Base-by-base conservation (phyloP, 2,797 vertebrate species). In the Gobio occitaniae region DNA sequence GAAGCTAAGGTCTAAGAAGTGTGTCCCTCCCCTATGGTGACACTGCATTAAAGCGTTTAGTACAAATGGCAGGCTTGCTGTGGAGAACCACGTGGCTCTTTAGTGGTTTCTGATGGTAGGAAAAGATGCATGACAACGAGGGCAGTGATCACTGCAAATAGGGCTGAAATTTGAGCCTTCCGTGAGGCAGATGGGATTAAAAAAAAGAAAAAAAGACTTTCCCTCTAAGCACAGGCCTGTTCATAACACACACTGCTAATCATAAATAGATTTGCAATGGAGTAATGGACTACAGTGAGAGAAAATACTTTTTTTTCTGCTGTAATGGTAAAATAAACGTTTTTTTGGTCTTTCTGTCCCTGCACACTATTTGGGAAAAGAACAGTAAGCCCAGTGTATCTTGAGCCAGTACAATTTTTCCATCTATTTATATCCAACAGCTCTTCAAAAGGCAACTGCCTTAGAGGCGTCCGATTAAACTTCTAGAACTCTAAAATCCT, bases 371-470 rank as follows among this genome's bases (percentile, higher is more conserved):
- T 84, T 80, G 47, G 78, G 88, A 50, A 81, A 82, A 78, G 83
- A 92, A 93, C 90, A 93, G 82, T 89, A 88, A 90, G 87, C 85
- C 81, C 86, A 90, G 89, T 91, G 90, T 92, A 80, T 84, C 50
- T 75, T 63, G 65, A 83, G 56, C 77, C 19, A 84, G 81, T 86
- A 84, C 69, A 61, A 70, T 68, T 84, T 69, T 9, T 48, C 36
- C 74, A 2, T 61, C 47, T 48, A 66, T 78, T 68, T 63, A 68
- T 80, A 84, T 72, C 84, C 87, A 83, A 84, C 75, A 79, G 76
- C 56, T 89, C 86, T 87, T 90, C 79, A 88, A 91, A 89, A 88
- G 86, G 78, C 87, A 59, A 82, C 76, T 74, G 85, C 81, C 89
- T 83, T 65, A 79, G 82, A 90, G 85, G 76, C 75, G 86, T 80